phyloP scores from a whole-genome alignment of 2,797 vertebrate genomes.

The Myotis pilosus region DNA sequence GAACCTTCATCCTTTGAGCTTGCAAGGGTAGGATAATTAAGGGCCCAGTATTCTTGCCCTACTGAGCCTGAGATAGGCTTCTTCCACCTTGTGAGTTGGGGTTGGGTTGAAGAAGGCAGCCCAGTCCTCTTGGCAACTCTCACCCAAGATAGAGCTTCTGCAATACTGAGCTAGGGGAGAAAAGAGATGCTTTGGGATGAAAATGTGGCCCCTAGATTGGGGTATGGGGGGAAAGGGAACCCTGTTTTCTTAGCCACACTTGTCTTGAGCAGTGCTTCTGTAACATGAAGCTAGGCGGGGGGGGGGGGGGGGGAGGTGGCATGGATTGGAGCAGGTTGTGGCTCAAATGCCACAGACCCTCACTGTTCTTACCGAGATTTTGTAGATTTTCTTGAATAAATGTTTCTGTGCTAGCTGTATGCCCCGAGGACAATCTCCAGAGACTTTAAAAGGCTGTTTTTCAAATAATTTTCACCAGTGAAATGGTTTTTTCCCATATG shows the following conservation, averaged over 20 bases:
- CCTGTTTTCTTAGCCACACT: neutral
- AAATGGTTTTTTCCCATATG: slow-evolving; percentile 45
- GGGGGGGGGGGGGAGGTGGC: neutral
- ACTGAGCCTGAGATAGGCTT: neutral
- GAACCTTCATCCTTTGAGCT: neutral
- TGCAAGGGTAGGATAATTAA: neutral
- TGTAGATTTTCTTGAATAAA: slow-evolving; percentile 41
- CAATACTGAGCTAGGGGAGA: neutral
- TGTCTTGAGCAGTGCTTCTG: neutral
- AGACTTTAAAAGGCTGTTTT: slow-evolving; percentile 37
- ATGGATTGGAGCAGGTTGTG: neutral
- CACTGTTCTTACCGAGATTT: neutral
- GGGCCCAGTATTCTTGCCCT: neutral
- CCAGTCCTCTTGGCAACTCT: neutral
- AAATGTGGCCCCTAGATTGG: neutral
- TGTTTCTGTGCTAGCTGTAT: slow-evolving; percentile 19
- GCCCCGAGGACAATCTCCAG: slow-evolving; percentile 5
- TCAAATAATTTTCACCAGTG: neutral
- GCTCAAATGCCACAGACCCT: neutral
- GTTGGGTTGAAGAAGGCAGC: neutral
- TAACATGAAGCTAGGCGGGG: neutral
- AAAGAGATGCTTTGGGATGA: neutral
- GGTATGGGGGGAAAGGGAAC: neutral
- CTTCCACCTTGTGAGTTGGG: neutral
- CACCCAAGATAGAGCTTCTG: neutral